Conservation (phyloP, 2,113 vertebrate genomes). For the Dissostichus mawsoni region DNA sequence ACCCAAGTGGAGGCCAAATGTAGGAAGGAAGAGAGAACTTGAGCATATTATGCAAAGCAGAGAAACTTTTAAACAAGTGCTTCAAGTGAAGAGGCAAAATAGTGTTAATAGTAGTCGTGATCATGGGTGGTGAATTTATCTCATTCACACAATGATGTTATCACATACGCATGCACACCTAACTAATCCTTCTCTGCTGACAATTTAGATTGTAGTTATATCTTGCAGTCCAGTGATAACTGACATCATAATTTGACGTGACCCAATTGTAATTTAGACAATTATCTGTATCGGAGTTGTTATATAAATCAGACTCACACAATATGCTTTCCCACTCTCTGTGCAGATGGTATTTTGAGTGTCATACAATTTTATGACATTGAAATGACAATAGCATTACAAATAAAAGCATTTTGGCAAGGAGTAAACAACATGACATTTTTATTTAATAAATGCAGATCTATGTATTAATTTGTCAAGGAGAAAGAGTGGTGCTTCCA, state of each 20-base stretch:
- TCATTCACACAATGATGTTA: conserved; percentile 8
- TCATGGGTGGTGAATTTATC: conserved; percentile 15
- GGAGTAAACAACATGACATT: conserved; percentile 11
- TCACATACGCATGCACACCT: neutral
- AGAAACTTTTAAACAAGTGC: conserved; percentile 63
- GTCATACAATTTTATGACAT: conserved; percentile 39
- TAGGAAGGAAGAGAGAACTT: conserved; percentile 54
- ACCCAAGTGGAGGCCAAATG: conserved; percentile 61
- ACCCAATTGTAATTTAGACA: neutral
- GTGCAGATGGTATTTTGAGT: conserved; percentile 11
- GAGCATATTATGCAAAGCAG: conserved; percentile 70
- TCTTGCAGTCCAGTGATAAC: neutral
- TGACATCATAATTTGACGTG: neutral
- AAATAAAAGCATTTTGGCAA: conserved; percentile 21
- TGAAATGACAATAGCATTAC: conserved; percentile 19
- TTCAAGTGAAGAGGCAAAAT: conserved; percentile 51
- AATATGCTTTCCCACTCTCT: conserved; percentile 6
- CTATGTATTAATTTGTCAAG: neutral
- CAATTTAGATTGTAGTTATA: neutral
- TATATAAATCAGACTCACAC: conserved; percentile 11
- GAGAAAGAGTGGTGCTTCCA: neutral
- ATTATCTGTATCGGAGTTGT: neutral
- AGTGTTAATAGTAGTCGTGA: conserved; percentile 16
- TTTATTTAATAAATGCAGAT: neutral
- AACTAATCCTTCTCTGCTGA: neutral